Conservation (phyloP, 2,797 vertebrate species). For the Cryptoblepharus egeriae region DNA sequence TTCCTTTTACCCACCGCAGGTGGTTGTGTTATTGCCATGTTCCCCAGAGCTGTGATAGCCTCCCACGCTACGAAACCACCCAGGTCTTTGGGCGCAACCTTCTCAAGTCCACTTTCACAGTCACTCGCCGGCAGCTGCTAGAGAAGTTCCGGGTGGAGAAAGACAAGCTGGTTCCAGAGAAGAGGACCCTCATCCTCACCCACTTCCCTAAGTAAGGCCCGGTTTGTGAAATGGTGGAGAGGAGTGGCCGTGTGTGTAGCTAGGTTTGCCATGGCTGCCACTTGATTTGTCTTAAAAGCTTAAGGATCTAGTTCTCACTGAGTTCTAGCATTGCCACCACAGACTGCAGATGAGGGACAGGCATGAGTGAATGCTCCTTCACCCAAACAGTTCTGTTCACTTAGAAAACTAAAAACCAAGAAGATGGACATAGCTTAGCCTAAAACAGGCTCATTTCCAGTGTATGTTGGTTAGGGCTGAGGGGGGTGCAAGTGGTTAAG, state of each 20-base stretch:
- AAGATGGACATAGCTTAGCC: no score
- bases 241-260: background rate
- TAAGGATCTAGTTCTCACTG: background rate
- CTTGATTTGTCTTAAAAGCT: background rate
- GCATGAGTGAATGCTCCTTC: no score
- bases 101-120: conserved; percentile 96
- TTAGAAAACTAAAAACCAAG: no score
- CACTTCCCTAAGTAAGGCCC: conserved; percentile 94
- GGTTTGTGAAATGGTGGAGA: rapidly evolving
- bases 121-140: conserved; percentile 93
- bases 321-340: background rate
- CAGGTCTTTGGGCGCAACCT: conserved; percentile 96
- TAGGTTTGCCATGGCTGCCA: background rate
- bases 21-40: conserved; percentile 99
- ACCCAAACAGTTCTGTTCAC: no score
- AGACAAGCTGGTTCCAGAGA: conserved; percentile 96
- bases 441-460: no score
- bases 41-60: conserved; percentile 96
- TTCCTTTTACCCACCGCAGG: conserved; percentile 65
- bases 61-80: conserved; percentile 96
- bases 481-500: no score
- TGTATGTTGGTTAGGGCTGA: no score
- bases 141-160: conserved; percentile 99
- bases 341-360: no score
- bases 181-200: conserved; percentile 96